Evolutionary conservation across 1,140 invertebrate species (phyloP).

Genomic region (Oryzaephilus surinamensis): DNA sequence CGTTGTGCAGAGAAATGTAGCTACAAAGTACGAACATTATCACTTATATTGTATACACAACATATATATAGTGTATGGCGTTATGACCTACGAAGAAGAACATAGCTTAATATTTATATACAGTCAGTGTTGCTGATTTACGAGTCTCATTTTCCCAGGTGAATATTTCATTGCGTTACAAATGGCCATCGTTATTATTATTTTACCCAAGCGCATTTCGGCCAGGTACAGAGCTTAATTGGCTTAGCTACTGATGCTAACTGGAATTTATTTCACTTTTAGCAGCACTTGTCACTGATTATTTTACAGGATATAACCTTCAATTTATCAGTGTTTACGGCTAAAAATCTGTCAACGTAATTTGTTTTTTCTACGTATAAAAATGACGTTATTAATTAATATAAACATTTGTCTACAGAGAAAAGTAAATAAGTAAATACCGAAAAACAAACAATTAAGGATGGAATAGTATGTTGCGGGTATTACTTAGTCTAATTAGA

Average conservation of each 20-base stretch:
- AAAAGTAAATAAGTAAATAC: slow-evolving; percentile 7
- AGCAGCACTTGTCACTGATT: slow-evolving; percentile 25
- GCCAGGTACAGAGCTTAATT: slow-evolving; percentile 21
- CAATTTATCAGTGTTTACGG: slow-evolving; percentile 18
- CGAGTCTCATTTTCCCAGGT: slow-evolving; percentile 16
- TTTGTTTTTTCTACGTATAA: slow-evolving; percentile 9
- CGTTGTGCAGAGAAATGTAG: no score
- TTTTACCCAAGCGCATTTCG: slow-evolving; percentile 17
- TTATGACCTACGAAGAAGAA: no score
- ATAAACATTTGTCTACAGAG: slow-evolving; percentile 8
- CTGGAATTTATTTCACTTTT: slow-evolving; percentile 25
- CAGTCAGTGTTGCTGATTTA: slow-evolving; percentile 20
- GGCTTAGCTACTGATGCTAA: slow-evolving; percentile 25
- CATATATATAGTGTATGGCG: no score
- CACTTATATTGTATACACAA: no score
- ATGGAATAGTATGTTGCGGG: not conserved
- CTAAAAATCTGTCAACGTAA: slow-evolving; percentile 10
- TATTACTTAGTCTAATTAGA: slow-evolving; percentile 9
- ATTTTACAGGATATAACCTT: slow-evolving; percentile 17
- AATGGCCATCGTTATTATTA: slow-evolving; percentile 28
- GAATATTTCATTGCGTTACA: slow-evolving; percentile 29
- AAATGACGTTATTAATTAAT: slow-evolving; percentile 8
- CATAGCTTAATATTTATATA: slow-evolving; percentile 12
- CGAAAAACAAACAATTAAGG: slow-evolving; percentile 4
- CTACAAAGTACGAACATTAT: no score